These are phyloP conservation scores for Lipophrys pholis DNA, from an alignment of 2,113 vertebrate genomes.

Conservation along the genomic window DNA sequence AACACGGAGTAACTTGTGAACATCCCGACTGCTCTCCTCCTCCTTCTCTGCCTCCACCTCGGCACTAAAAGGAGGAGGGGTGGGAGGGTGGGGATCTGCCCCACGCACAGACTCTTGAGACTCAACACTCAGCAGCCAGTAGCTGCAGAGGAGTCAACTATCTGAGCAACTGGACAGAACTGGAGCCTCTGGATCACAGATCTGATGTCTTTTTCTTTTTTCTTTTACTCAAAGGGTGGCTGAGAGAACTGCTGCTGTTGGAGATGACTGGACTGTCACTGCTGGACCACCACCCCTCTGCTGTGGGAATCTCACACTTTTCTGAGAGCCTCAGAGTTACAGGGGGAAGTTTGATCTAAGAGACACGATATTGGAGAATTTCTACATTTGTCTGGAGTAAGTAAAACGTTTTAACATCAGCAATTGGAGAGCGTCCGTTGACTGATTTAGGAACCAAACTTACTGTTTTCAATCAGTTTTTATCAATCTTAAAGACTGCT, in stretches of 20 bases:
- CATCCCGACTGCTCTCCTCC: constrained; percentile 31
- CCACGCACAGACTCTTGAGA: constrained; percentile 47
- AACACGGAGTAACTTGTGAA: neutral
- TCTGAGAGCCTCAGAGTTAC: constrained; percentile 13
- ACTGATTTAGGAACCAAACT: neutral
- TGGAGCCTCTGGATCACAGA: constrained; percentile 15
- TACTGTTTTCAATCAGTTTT: neutral
- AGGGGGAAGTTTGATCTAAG: constrained; percentile 30
- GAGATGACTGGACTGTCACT: constrained; percentile 57
- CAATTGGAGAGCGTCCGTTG: neutral
- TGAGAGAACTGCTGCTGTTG: constrained; percentile 13
- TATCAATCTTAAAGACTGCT: too few species aligned
- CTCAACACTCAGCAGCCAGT: constrained; percentile 33
- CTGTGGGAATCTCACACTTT: constrained; percentile 35
- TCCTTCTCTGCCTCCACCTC: constrained; percentile 45
- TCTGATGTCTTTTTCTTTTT: constrained; percentile 13
- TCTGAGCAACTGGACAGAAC: constrained; percentile 16
- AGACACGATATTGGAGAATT: constrained; percentile 7
- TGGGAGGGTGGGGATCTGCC: constrained; percentile 48
- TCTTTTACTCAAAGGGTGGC: neutral
- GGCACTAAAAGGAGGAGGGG: constrained; percentile 65
- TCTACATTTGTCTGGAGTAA: constrained; percentile 49
- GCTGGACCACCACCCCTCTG: constrained; percentile 31
- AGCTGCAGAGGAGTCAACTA: constrained; percentile 22
- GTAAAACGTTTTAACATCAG: constrained; percentile 15